Evolutionary conservation across 2,797 vertebrate genomes (phyloP).

Genomic region (Poliocrania exsul): DNA sequence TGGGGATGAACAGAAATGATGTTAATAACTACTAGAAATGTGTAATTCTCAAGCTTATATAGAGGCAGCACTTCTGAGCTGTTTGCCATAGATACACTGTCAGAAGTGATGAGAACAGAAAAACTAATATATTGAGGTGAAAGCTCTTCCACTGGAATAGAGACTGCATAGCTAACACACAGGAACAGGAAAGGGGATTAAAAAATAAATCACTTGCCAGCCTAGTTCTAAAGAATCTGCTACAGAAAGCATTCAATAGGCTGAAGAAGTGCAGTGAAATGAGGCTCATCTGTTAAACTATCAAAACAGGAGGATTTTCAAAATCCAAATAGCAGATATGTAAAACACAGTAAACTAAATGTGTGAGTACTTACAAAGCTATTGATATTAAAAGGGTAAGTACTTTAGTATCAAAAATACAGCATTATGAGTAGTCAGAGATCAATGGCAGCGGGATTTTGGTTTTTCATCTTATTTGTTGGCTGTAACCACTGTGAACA

Average conservation of each 20-base stretch:
- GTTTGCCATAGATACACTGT: not conserved
- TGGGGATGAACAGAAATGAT: not conserved
- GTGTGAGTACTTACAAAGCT: not conserved
- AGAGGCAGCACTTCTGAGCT: not conserved
- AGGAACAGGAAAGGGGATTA: not conserved
- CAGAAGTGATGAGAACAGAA: not conserved
- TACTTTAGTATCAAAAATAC: not conserved
- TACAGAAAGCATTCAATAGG: not conserved
- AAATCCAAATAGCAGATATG: not conserved
- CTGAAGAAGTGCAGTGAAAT: not conserved
- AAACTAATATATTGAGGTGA: not conserved
- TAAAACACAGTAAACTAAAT: not conserved
- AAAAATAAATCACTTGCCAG: not conserved
- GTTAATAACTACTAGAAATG: not conserved
- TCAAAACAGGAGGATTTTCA: not conserved
- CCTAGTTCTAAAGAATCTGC: not conserved
- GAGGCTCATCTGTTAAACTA: not conserved
- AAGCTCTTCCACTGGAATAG: not conserved
- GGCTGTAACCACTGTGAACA: not conserved
- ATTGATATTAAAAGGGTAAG: not conserved
- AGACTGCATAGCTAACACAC: not conserved
- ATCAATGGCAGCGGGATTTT: not conserved
- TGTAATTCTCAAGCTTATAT: not conserved
- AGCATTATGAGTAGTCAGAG: not conserved
- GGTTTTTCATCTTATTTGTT: not conserved